Percentiles rank a stretch among this genome's conserved stretches.
Evolutionary conservation across 2,113 vertebrate species (phyloP).

Genomic region (Tachuris rubrigastra): DNA sequence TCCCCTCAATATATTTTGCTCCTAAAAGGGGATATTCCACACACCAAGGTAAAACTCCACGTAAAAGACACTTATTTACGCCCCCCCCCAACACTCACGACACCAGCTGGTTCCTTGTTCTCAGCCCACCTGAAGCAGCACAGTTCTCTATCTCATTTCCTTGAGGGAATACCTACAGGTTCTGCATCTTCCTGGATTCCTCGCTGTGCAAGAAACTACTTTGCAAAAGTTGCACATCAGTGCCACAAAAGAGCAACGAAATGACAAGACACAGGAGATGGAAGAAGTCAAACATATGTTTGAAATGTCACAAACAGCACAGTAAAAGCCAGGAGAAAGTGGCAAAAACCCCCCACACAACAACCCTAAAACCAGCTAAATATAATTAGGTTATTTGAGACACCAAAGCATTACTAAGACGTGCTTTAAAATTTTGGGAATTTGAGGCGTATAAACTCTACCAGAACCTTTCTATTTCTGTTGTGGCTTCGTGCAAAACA

Average conservation of each 20-base stretch:
- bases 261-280: neutral
- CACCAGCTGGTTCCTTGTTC: neutral
- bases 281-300: constrained; percentile 20
- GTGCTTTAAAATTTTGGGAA: neutral
- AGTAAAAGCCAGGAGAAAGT: neutral
- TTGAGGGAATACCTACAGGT: neutral
- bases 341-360: neutral
- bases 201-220: neutral
- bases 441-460: neutral
- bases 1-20: neutral
- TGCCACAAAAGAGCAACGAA: neutral
- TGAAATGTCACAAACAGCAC: neutral
- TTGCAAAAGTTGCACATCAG: neutral
- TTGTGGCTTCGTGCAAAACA: neutral
- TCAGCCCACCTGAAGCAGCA: neutral
- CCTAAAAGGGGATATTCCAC: neutral
- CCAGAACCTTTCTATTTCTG: neutral
- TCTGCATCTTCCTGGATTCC: neutral
- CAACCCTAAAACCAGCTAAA: neutral
- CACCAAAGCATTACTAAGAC: neutral
- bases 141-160: accelerated
- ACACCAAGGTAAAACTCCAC: neutral
- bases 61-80: neutral
- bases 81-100: neutral
- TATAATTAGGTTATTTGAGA: constrained; percentile 29